Base-by-base conservation (phyloP, 2,888 invertebrate genomes). In the Lithophane ornitopus region DNA sequence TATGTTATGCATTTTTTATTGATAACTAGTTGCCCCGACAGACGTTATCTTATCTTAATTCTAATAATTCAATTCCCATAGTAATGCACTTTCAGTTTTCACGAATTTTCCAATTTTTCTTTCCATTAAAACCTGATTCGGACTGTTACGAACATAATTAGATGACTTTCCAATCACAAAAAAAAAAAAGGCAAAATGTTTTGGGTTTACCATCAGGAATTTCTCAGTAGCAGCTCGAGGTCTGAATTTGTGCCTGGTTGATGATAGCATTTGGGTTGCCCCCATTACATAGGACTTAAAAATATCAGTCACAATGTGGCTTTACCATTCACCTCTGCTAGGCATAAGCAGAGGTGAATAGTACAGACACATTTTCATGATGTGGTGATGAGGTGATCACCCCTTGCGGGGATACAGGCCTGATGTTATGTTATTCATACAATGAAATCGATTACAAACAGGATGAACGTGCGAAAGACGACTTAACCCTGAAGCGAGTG, bases 381-480 rank as follows among this genome's bases (percentile, higher is more conserved):
- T n/a, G n/a, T n/a, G n/a, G n/a, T n/a, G n/a, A n/a, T n/a, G n/a
- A n/a, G n/a, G n/a, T n/a, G n/a, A n/a, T n/a, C n/a, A 34, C 34
- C 34, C 34, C 4, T 34, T 34, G 34, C 34, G 34, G 34, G 3
- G 22, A 28, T 9, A 28, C 9, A 66, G 1, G 22, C 9, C 16
- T 16, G 22, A 22, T 52, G 22, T 6, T 8, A 28, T 44, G 34
- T 28, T 39, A 49, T 16, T 41, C 11, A 61, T 28, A 14, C 28
- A 34, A 26, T 11, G 14, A 34, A 28, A 52, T 46, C 8, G 1
- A 56, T 34, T 16, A 41, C 6, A 49, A 54, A 70, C 63, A 96
- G 96, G 95, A 96, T 77, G 95, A 95, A 87, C 90, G 94, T 11
- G 95, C 95, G 2, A 92, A 88, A 66, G 96, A 96, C 39, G 96